Evolutionary conservation across 2,797 vertebrate species (phyloP).

Genomic region (Etheostoma nigrum): DNA sequence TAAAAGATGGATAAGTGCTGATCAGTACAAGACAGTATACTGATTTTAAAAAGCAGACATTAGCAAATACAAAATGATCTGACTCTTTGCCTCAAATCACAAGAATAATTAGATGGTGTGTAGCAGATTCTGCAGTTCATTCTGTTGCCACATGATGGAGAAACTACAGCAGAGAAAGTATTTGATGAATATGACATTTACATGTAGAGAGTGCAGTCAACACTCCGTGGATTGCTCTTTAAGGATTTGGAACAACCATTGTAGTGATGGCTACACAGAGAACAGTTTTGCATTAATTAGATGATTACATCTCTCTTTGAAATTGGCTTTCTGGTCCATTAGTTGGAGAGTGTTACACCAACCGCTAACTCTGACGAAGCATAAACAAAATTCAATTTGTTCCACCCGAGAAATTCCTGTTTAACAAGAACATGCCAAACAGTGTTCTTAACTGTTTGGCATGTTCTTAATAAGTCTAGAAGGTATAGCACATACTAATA

Average conservation of each 20-base stretch:
- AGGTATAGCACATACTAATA: neutral
- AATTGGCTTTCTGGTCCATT: constrained; percentile 52
- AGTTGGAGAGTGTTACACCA: constrained; percentile 20
- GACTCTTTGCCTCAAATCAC: neutral
- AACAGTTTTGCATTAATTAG: constrained; percentile 49
- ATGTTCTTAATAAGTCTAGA: constrained; percentile 15
- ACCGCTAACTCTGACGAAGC: constrained; percentile 13
- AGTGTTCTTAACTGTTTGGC: neutral
- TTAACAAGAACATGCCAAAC: constrained; percentile 49
- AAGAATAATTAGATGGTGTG: no score
- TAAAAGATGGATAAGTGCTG: neutral
- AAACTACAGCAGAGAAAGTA: constrained; percentile 45
- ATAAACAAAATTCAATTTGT: constrained; percentile 69
- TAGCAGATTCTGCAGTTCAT: constrained; percentile 42
- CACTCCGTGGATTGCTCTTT: constrained; percentile 6
- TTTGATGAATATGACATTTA: neutral
- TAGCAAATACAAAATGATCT: neutral
- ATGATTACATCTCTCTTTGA: constrained; percentile 56
- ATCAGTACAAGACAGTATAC: neutral
- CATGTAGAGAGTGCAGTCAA: constrained; percentile 8
- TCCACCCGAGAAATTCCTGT: constrained; percentile 35
- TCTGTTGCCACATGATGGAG: constrained; percentile 75
- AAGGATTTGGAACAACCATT: neutral
- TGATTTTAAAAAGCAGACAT: neutral
- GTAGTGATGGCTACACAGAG: neutral